phyloP scores from a whole-genome alignment of 2,888 invertebrate species.

The Bombylius major region DNA sequence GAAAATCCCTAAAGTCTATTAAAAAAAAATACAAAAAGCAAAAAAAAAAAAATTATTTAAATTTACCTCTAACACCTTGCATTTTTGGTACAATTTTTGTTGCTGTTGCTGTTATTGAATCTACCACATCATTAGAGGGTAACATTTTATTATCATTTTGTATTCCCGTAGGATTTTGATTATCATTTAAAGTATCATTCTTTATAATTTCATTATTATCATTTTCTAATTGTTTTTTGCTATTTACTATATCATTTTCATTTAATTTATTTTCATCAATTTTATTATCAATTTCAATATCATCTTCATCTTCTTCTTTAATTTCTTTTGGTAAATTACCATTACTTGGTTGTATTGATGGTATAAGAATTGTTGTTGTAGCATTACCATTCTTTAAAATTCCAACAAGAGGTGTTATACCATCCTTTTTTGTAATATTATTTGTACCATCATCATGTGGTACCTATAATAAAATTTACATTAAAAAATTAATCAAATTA shows the following conservation, averaged over 20 bases:
- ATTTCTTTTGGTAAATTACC: conserved; percentile 18
- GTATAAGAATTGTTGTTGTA: conserved; percentile 12
- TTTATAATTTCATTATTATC: neutral
- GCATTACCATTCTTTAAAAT: conserved; percentile 35
- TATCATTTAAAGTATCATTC: neutral
- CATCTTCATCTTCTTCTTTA: conserved; percentile 3
- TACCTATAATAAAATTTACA: conserved; percentile 19
- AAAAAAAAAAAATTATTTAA: too few relatives aligned
- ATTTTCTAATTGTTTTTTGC: neutral
- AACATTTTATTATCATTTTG: too few relatives aligned
- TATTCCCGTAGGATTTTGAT: neutral
- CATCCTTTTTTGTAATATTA: conserved; percentile 26
- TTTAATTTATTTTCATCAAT: neutral
- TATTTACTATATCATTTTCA: neutral
- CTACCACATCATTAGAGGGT: too few relatives aligned
- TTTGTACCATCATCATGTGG: conserved; percentile 29
- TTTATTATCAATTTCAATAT: neutral
- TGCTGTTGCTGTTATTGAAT: neutral
- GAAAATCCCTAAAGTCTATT: too few relatives aligned
- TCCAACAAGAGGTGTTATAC: conserved; percentile 29
- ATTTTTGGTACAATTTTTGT: conserved; percentile 17
- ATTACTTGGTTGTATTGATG: conserved; percentile 18
- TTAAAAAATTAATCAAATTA: too few relatives aligned
- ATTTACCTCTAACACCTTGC: conserved; percentile 42
- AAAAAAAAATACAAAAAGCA: too few relatives aligned